Percentiles rank a stretch among this genome's conserved stretches.
phyloP scores from a whole-genome alignment of 2,797 vertebrate genomes.

The Ibycter americanus region DNA sequence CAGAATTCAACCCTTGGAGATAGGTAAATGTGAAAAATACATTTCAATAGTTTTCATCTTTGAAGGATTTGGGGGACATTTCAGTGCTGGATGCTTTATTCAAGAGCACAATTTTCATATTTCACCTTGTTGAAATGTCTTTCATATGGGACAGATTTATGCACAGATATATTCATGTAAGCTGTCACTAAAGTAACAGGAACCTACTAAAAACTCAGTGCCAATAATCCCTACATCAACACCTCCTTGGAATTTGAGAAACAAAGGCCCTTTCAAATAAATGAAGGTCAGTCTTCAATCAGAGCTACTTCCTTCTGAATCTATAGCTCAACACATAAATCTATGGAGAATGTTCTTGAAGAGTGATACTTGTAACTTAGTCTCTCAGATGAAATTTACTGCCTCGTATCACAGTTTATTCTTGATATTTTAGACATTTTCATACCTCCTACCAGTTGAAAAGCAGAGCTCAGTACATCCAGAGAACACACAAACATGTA shows the following conservation, averaged over 20 bases:
- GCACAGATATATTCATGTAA: not conserved
- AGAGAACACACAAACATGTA: constrained; percentile 96
- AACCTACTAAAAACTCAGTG: not conserved
- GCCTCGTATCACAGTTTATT: not conserved
- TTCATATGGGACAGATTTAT: not conserved
- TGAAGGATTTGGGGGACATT: not conserved
- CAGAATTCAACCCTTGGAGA: not conserved
- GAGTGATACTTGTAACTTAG: not conserved
- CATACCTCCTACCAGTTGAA: constrained; percentile 95
- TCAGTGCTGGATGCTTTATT: not conserved
- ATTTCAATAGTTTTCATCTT: not conserved
- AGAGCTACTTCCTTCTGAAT: not conserved
- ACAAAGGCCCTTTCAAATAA: not conserved
- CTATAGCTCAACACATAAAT: not conserved
- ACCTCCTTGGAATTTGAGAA: not conserved
- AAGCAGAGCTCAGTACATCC: constrained; percentile 93
- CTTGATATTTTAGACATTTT: not conserved
- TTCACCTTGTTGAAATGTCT: not conserved
- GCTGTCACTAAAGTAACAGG: not conserved
- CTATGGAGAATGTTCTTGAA: not conserved
- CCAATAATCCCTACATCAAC: not conserved
- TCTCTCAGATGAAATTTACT: not conserved
- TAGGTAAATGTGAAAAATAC: not conserved
- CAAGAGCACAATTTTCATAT: not conserved
- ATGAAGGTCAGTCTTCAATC: not conserved